phyloP scores from a whole-genome alignment of 2,888 invertebrate species.

The Toxonevra muliebris region DNA sequence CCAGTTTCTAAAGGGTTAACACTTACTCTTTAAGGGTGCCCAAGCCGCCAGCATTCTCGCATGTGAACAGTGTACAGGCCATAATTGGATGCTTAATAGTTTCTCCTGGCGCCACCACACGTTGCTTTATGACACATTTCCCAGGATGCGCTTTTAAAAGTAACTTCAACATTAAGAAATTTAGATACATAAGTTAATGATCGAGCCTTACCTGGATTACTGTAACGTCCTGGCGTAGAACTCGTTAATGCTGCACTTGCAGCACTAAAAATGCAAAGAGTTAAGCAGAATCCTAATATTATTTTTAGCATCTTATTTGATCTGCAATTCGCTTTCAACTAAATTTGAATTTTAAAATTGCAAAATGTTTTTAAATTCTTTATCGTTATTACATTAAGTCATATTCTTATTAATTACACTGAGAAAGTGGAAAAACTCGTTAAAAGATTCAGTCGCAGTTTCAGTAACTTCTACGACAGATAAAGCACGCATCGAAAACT shows the following conservation, averaged over 20 bases:
- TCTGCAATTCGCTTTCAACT: constrained; percentile 1
- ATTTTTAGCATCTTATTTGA: constrained; percentile 16
- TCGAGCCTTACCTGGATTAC: too few species aligned
- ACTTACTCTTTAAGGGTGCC: constrained; percentile 40
- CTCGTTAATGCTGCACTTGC: constrained; percentile 31
- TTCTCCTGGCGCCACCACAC: constrained; percentile 34
- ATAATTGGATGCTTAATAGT: constrained; percentile 39
- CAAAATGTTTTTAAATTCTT: too few species aligned
- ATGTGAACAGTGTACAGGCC: constrained; percentile 38
- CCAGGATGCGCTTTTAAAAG: constrained; percentile 30
- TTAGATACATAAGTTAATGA: too few species aligned
- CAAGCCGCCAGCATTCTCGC: constrained; percentile 39
- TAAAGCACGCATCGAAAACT: neutral
- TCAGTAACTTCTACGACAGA: neutral
- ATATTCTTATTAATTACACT: too few species aligned
- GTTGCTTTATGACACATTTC: constrained; percentile 35
- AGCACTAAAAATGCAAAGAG: neutral
- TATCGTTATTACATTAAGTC: too few species aligned
- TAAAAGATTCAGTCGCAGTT: neutral
- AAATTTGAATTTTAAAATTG: neutral
- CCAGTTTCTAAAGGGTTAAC: too few species aligned
- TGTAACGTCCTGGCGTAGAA: too few species aligned
- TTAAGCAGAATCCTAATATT: neutral
- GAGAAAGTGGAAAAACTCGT: too few species aligned
- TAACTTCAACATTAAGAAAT: too few species aligned